phyloP scores from a whole-genome alignment of 2,113 vertebrate genomes.

The Neomonachus schauinslandi region DNA sequence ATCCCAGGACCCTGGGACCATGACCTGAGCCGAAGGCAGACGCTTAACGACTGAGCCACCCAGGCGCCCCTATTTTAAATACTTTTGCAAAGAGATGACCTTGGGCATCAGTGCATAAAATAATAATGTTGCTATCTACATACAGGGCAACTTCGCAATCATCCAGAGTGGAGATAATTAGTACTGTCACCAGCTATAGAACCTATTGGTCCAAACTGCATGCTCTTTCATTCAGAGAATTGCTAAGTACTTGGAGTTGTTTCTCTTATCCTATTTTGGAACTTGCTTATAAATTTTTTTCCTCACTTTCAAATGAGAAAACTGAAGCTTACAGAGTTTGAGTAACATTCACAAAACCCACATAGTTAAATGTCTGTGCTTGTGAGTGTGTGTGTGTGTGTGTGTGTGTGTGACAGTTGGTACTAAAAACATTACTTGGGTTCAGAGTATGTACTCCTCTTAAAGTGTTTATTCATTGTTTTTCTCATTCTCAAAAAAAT shows the following conservation, averaged over 20 bases:
- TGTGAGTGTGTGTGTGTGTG: neutral
- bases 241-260: neutral
- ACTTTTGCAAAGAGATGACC: neutral
- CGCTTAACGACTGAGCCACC: no score
- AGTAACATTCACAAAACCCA: neutral
- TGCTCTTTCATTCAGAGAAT: neutral
- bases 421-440: neutral
- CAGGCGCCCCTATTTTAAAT: neutral
- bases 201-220: accelerated
- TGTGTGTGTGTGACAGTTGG: neutral
- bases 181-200: neutral
- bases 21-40: no score
- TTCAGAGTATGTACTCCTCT: neutral
- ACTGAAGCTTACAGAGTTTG: neutral
- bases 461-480: neutral
- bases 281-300: neutral
- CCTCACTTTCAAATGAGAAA: neutral
- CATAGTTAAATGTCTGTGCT: neutral
- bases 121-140: neutral
- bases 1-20: no score
- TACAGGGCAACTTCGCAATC: neutral
- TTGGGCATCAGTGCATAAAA: neutral
- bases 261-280: neutral
- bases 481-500: neutral
- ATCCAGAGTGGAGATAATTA: neutral